These are phyloP conservation scores for Pseudorhombus dupliciocellatus DNA, from an alignment of 2,113 vertebrate genomes.

Conservation along the genomic window DNA sequence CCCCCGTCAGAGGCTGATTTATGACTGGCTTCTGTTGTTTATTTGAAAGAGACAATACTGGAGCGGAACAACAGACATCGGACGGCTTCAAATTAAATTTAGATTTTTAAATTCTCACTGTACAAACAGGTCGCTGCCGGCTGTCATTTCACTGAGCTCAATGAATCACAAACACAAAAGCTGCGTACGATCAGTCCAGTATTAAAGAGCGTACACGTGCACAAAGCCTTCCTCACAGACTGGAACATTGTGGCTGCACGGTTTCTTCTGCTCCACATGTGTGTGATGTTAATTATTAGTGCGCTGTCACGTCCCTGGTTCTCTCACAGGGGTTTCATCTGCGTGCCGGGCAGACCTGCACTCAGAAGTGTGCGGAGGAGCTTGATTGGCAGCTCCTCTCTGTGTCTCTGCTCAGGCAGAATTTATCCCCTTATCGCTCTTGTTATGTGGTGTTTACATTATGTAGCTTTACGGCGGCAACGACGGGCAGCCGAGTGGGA, in stretches of 20 bases:
- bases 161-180: neutral
- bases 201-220: no score
- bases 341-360: neutral
- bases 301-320: neutral
- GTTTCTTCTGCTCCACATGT: neutral
- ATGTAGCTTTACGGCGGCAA: neutral
- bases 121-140: neutral
- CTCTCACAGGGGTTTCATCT: conserved; percentile 1
- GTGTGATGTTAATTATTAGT: neutral
- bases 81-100: conserved; percentile 35
- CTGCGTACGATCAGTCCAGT: neutral
- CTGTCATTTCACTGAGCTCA: neutral
- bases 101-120: neutral
- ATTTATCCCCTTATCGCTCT: neutral
- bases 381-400: conserved; percentile 1
- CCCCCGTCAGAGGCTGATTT: conserved; percentile 35
- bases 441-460: neutral
- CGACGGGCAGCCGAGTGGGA: neutral
- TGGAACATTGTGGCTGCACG: no score
- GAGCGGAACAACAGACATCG: conserved; percentile 16
- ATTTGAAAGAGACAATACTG: conserved; percentile 29
- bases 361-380: neutral
- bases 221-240: no score
- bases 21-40: conserved; percentile 32
- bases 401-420: neutral